Base-by-base conservation (phyloP, 2,797 vertebrate species). In the Danio jaintianensis region DNA sequence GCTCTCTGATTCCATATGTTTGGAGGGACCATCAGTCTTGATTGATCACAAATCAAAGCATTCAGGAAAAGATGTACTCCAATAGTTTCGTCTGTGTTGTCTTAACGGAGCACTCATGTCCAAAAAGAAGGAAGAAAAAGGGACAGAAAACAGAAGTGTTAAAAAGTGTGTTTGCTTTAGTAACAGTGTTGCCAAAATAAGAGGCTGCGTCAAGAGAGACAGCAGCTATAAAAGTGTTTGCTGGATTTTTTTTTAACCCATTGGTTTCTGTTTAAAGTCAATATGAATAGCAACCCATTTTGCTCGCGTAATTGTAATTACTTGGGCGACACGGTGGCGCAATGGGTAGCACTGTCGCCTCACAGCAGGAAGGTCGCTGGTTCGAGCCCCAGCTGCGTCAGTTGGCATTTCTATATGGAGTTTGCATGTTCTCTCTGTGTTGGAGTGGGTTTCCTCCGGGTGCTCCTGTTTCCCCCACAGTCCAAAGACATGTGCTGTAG, bases 201-300 rank as follows among this genome's bases (percentile, higher is more conserved):
- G 92, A 96, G 93, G 92, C 95, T 95, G 94, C 91, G 91, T 84
- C 88, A 78, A 85, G 82, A 93, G 91, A 90, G 92, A 92, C 90
- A 94, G 94, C 93, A 95, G 93, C 93, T 85, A 89, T 29, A 29
- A 94, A 96, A 97, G 91, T 95, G 95, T 92, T 96, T 89, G 93
- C 93, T 91, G 92, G 89, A 84, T 82, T 85, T 94, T 94, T n/a
- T n/a, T 85, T 78, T 83, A 67, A 40, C 3, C 11, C 0, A 18
- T 40, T 70, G 48, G 10, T 70, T 69, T 52, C 29, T 52, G 10
- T 43, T 43, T 43, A 45, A 29, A 48, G 29, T 40, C 45, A 16
- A 45, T 8, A 16, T 56, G 22, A 52, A 29, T 15, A 3, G n/a
- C 38, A 72, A 56, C 2, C 20, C 38, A 55, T 15, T 16, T 22